Evolutionary conservation across 1,140 invertebrate species (phyloP), one percentile per base, ranked within the genome.

Genomic region (Anastrepha ludens): DNA sequence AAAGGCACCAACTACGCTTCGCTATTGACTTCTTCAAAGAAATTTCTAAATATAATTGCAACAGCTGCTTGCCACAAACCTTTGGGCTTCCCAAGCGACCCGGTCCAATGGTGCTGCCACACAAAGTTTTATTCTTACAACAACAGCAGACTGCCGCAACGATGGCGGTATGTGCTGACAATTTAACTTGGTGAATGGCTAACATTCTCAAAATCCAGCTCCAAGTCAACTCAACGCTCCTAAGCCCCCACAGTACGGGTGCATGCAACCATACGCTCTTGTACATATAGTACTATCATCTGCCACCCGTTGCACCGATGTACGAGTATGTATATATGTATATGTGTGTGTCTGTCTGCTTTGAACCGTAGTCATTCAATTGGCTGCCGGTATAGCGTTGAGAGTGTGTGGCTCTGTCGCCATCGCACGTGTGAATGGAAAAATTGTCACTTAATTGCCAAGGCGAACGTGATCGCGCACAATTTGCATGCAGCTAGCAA

Each of bases 41-140:
- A 81, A 81, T 81, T 81, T 81, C 47, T 81, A 81, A 81, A 81
- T 58, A 81, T 81, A 81, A 81, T 81, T 81, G 74, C 74, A 81
- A 81, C 74, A 81, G 47, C 74, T 81, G 64, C 64, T 55, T 58
- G 74, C 74, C 74, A 55, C 74, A 81, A 81, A 81, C 47, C 50
- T 81, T 55, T 55, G 47, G 47, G 47, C 4, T 13, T n/a, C 9
- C 13, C 74, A 47, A 78, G 17, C n/a, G 44, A 15, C 60, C 13
- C 60, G 1, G 60, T 13, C 60, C 60, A 15, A 17, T 62, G 60
- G 5, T 62, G 60, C 44, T 78, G 70, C 70, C 29, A 39, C 29
- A 81, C n/a, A 81, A 81, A 81, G 74, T 58, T 81, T 81, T 50
- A 74, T 74, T 44, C 70, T 74, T 74, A 44, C 70, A 47, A 74